Base-by-base conservation (phyloP, 64 coral and sea anemone species). In the Dendrophyllia cribrosa region DNA sequence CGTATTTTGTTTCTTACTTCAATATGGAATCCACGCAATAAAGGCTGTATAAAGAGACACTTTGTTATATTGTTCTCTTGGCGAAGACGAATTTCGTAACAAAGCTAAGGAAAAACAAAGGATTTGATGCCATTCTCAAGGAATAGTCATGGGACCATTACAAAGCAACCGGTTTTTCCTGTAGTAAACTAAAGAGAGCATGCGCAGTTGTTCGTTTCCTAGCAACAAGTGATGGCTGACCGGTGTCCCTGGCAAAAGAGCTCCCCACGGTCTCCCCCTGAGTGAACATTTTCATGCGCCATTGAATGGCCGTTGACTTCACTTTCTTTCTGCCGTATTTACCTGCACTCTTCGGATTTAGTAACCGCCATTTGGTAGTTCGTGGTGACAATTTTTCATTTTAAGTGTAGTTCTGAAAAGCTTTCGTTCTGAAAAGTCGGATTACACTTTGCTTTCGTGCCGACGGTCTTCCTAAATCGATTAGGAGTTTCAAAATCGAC, bases 141-240 rank as follows among this genome's bases (percentile, higher is more conserved):
- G 15, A 50, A 84, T 84, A 24, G 61, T 84, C 80, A 84, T 67
- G 80, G 34, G 80, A 84, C 60, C 62, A 47, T 66, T 25, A 16
- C 17, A 63, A 75, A 72, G 11, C 77, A 67, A 84, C 80, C 80
- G 80, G 80, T 84, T 84, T 84, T 84, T 66, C 80, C 46, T 67
- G 80, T 84, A 84, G n/a, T 64, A 51, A 66, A 68, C 43, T 14
- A 17, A 50, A 68, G 4, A 3, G 16, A 17, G 17, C 80, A 84
- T 84, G 80, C 80, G 80, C 80, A 51, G 2, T 14, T 14, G 17
- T 63, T 3, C 43, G 80, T 84, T 23, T 49, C 80, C 43, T 84
- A 84, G 80, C 43, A 84, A 84, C 80, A 67, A 67, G 21, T 48
- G 10, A 9, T 50, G 16, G 80, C 43, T 62, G 19, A 45, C 62